Evolutionary conservation across 2,888 invertebrate genomes (phyloP).

Genomic region (Drosophila atripex): DNA sequence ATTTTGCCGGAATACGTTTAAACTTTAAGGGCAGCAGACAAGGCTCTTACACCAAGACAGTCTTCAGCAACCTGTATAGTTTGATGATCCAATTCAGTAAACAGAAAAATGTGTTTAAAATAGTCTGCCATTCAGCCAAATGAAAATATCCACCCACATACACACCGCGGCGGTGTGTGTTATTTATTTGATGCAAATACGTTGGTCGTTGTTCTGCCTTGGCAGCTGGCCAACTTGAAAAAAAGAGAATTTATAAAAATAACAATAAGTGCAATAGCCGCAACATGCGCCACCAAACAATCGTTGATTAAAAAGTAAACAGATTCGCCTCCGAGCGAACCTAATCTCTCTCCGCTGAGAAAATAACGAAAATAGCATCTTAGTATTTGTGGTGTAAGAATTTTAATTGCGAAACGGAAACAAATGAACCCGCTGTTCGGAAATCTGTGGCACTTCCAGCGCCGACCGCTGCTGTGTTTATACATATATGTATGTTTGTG

Average conservation of each 20-base stretch:
- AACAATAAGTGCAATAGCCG: slow-evolving; percentile 50
- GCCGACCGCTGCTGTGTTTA: slow-evolving; percentile 1
- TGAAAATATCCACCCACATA: slow-evolving; percentile 11
- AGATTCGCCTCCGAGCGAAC: slow-evolving; percentile 9
- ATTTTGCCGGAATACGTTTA: too few species aligned
- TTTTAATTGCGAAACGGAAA: slow-evolving; percentile 17
- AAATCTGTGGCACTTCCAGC: background rate
- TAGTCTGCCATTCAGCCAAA: background rate
- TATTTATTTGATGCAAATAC: slow-evolving; percentile 48
- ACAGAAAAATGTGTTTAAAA: slow-evolving; percentile 34
- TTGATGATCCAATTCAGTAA: slow-evolving; percentile 32
- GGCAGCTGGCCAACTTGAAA: slow-evolving; percentile 59
- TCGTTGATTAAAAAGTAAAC: slow-evolving; percentile 17
- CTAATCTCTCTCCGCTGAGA: background rate
- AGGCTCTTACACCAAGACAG: too few species aligned
- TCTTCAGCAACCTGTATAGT: slow-evolving; percentile 49
- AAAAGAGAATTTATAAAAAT: slow-evolving; percentile 47
- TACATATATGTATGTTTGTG: background rate
- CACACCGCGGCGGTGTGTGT: slow-evolving; percentile 25
- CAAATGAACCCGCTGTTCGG: slow-evolving; percentile 14
- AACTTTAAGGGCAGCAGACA: too few species aligned
- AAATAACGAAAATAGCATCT: background rate
- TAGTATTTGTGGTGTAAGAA: background rate
- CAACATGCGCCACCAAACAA: slow-evolving; percentile 36
- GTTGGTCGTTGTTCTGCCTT: slow-evolving; percentile 31